Percentiles rank a stretch among this genome's conserved stretches.
Evolutionary conservation across 2,888 invertebrate species (phyloP).

Genomic region (Automeris io): DNA sequence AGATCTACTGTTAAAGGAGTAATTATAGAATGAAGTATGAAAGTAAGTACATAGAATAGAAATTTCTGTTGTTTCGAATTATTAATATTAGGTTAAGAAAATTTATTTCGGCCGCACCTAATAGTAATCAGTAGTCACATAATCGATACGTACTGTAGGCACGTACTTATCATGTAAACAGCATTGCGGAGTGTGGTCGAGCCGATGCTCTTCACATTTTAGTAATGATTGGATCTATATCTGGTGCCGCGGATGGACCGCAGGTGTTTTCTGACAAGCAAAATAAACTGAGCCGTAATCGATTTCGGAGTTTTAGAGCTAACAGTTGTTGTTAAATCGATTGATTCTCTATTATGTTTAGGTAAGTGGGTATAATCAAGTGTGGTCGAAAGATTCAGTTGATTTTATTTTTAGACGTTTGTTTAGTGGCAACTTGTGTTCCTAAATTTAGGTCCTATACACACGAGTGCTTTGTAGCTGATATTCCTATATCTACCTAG

Average conservation of each 20-base stretch:
- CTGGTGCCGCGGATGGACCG: slow-evolving; percentile 50
- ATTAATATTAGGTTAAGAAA: background rate
- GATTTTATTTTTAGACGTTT: slow-evolving; percentile 24
- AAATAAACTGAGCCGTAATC: slow-evolving; percentile 70
- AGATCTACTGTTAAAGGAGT: background rate
- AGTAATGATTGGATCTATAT: slow-evolving; percentile 65
- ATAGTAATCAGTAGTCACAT: slow-evolving; percentile 32
- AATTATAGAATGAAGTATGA: too few species aligned
- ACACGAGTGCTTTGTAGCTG: too few species aligned
- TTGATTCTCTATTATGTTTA: slow-evolving; percentile 42
- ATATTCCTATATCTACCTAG: too few species aligned
- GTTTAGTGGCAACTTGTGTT: slow-evolving; percentile 6
- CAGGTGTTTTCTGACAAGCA: slow-evolving; percentile 67
- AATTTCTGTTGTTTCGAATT: too few species aligned
- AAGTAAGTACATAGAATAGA: too few species aligned
- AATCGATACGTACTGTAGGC: too few species aligned
- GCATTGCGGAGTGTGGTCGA: slow-evolving; percentile 18
- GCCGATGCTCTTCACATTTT: slow-evolving; percentile 21
- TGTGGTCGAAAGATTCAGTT: slow-evolving; percentile 33
- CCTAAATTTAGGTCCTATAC: background rate
- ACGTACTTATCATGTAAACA: slow-evolving; percentile 43
- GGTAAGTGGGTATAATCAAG: slow-evolving; percentile 39
- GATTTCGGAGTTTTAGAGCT: slow-evolving; percentile 59
- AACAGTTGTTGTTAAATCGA: slow-evolving; percentile 49
- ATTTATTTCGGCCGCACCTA: slow-evolving; percentile 13